Conservation (phyloP, 2,888 invertebrate genomes). For the Cryptocheilus praepositus region DNA sequence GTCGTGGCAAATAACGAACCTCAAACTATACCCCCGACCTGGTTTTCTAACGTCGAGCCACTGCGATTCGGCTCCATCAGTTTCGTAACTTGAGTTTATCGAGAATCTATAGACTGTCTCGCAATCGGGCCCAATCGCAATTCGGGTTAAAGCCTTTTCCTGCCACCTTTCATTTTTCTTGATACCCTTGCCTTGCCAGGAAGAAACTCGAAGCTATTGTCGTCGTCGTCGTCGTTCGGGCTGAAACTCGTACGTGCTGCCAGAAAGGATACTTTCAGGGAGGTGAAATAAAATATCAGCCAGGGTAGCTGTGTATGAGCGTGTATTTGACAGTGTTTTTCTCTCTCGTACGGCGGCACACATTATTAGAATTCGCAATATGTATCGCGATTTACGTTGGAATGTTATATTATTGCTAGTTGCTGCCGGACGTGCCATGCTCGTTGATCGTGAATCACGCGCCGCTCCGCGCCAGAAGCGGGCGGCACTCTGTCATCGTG, state of each 20-base stretch:
- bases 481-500: background rate
- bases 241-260: background rate
- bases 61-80: too few species aligned
- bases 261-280: background rate
- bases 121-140: too few species aligned
- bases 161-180: background rate
- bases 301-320: constrained; percentile 71
- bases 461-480: background rate
- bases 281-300: too few species aligned
- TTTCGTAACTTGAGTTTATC: too few species aligned
- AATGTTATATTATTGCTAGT: constrained; percentile 72
- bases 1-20: constrained; percentile 50
- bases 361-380: constrained; percentile 69
- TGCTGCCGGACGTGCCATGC: constrained; percentile 66
- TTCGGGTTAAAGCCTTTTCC: too few species aligned
- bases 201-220: too few species aligned
- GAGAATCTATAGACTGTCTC: too few species aligned
- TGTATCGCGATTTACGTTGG: constrained; percentile 67
- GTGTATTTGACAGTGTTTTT: constrained; percentile 73
- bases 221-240: background rate
- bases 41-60: too few species aligned
- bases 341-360: constrained; percentile 67
- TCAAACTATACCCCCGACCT: background rate
- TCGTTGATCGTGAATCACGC: constrained; percentile 47
- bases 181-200: too few species aligned